These are phyloP conservation scores for Acropternis orthonyx DNA, from an alignment of 2,797 vertebrate genomes.

Conservation along the genomic window DNA sequence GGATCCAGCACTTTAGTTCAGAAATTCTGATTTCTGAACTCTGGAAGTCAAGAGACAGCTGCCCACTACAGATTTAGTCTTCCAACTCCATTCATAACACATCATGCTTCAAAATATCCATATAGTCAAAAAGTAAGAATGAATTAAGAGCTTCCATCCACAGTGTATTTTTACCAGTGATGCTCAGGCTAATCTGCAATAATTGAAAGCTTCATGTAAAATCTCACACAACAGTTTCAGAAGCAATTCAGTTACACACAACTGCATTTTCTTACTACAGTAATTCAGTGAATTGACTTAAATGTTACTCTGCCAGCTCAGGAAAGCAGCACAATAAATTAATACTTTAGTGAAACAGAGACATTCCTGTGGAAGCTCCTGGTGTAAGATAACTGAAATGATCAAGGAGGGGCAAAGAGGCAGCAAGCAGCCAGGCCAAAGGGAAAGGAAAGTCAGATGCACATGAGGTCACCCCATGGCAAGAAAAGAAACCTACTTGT, in stretches of 20 bases:
- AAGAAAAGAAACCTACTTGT: conserved; percentile 62
- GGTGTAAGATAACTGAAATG: conserved; percentile 8
- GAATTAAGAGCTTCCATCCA: conserved; percentile 19
- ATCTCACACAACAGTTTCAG: neutral
- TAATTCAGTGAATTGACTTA: neutral
- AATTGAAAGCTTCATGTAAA: neutral
- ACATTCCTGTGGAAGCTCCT: neutral
- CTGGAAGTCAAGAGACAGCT: neutral
- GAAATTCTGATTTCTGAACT: neutral
- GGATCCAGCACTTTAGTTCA: neutral
- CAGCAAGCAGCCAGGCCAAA: conserved; percentile 58
- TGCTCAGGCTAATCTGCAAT: conserved; percentile 2
- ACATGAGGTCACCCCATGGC: conserved; percentile 61
- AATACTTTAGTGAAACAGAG: neutral
- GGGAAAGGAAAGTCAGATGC: conserved; percentile 59
- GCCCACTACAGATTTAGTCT: neutral
- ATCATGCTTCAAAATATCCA: conserved; percentile 5
- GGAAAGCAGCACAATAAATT: conserved; percentile 17
- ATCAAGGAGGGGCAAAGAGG: conserved; percentile 44
- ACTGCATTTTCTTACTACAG: neutral
- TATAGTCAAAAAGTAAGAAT: neutral
- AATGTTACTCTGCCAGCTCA: conserved; percentile 16
- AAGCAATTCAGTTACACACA: conserved; percentile 13
- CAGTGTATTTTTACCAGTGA: conserved; percentile 1
- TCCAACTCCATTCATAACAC: neutral